These are phyloP conservation scores for Cremastobaeus sp. DNA, from an alignment of 2,888 invertebrate genomes.

Conservation along the genomic window DNA sequence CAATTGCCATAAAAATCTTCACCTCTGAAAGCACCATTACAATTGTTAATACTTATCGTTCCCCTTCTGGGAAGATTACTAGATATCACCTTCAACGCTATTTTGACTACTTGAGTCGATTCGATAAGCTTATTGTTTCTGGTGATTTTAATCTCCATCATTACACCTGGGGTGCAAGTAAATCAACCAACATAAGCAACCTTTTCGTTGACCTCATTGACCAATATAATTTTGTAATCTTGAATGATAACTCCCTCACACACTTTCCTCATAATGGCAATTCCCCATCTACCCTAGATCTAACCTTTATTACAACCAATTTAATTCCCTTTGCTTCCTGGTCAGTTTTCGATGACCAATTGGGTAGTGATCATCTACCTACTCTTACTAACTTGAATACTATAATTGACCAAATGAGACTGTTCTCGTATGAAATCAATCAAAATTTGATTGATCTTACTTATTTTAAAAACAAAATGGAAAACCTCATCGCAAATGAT, in stretches of 20 bases:
- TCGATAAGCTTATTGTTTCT: background rate
- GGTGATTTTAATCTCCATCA: background rate
- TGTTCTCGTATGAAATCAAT: background rate
- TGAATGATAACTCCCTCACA: background rate
- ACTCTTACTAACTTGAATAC: background rate
- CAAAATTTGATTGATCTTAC: background rate
- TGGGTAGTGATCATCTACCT: background rate
- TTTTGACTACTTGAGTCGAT: background rate
- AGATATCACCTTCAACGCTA: background rate
- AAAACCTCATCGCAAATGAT: no score
- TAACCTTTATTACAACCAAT: background rate
- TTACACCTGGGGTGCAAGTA: no score
- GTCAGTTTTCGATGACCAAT: background rate
- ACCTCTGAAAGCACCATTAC: background rate
- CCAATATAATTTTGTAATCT: background rate
- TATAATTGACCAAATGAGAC: background rate
- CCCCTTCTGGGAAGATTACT: background rate
- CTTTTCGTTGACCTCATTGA: background rate
- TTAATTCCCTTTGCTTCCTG: background rate
- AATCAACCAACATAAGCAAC: background rate
- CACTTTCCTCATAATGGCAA: constrained; percentile 19
- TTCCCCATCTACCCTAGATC: background rate
- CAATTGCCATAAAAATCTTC: background rate
- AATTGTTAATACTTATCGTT: background rate
- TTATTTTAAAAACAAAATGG: no score